Conservation (phyloP, 2,797 vertebrate genomes). For the Urophycis tenuis region DNA sequence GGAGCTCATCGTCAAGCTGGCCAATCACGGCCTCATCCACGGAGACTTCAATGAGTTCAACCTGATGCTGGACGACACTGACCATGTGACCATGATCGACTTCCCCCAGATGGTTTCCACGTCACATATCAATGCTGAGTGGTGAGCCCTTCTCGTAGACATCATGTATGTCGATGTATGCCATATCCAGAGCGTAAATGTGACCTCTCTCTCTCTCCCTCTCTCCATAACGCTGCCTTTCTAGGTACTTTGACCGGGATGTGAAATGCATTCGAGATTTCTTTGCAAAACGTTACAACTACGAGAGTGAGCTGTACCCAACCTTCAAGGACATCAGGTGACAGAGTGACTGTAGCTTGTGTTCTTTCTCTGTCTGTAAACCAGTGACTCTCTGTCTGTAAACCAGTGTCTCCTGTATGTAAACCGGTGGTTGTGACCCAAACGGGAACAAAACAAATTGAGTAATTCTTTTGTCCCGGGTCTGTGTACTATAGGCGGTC, state of each 20-base stretch:
- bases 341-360: conserved; percentile 19
- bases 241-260: conserved; percentile 96
- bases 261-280: conserved; percentile 92
- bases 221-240: conserved; percentile 23
- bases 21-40: conserved; percentile 91
- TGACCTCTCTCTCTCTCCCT: background rate
- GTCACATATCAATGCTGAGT: conserved; percentile 90
- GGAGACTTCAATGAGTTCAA: conserved; percentile 99
- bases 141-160: conserved; percentile 62
- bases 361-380: background rate
- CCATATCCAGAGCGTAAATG: background rate
- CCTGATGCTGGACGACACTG: conserved; percentile 86
- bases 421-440: background rate
- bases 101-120: conserved; percentile 99
- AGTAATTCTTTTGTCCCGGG: background rate
- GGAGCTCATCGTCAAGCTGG: conserved; percentile 93
- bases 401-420: background rate
- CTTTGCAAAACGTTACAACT: conserved; percentile 83
- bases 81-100: conserved; percentile 92
- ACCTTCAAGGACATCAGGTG: conserved; percentile 87
- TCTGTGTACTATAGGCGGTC: conserved; percentile 66
- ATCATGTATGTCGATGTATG: background rate
- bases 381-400: background rate
- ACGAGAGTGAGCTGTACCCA: conserved; percentile 93
- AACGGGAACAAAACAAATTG: background rate